These are phyloP conservation scores for Tanypteryx hageni DNA, from an alignment of 2,888 invertebrate genomes.

Conservation along the genomic window DNA sequence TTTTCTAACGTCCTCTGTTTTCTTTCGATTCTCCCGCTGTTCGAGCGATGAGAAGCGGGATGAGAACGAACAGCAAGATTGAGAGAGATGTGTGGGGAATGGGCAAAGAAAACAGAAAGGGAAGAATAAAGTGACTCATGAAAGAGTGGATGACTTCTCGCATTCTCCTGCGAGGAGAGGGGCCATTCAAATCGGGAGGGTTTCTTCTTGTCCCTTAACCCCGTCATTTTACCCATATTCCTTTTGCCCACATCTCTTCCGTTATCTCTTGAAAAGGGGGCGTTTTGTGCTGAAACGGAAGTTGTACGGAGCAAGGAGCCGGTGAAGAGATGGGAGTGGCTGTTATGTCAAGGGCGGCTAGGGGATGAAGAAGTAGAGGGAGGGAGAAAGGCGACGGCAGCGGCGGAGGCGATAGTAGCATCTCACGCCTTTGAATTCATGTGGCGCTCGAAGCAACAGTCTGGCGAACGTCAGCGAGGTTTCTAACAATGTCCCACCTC, in stretches of 20 bases:
- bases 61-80: not conserved
- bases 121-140: too few relatives aligned
- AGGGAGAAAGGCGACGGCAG: not conserved
- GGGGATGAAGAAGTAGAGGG: not conserved
- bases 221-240: not conserved
- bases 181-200: not conserved
- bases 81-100: not conserved
- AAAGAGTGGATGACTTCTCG: too few relatives aligned
- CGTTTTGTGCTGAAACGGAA: not conserved
- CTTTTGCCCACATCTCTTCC: not conserved
- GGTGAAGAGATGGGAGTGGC: not conserved
- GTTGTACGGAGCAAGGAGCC: not conserved
- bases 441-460: slow-evolving; percentile 53
- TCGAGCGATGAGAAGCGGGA: not conserved
- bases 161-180: not conserved
- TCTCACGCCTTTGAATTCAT: slow-evolving; percentile 28
- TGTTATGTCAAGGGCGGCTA: not conserved
- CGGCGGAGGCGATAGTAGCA: not conserved
- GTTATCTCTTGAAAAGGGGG: not conserved
- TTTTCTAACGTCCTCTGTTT: not conserved
- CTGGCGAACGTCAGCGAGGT: slow-evolving; percentile 4
- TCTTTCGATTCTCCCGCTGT: not conserved
- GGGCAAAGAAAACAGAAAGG: too few relatives aligned
- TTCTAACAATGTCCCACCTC: not conserved
- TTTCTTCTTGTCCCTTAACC: not conserved